Base-by-base conservation (phyloP, 1,140 invertebrate genomes). In the Phocides pigmalion region DNA sequence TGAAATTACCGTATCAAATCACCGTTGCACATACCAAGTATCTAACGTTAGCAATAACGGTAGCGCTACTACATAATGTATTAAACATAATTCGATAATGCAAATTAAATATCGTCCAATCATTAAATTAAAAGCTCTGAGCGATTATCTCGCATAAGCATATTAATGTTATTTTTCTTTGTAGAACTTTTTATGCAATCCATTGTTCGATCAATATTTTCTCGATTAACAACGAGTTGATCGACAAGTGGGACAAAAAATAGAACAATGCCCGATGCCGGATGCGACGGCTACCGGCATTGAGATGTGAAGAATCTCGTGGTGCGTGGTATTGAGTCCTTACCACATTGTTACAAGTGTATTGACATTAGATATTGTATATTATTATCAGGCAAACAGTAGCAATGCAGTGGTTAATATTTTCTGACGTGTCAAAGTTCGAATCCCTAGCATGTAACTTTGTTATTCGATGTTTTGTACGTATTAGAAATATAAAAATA, bases 171-270 rank as follows among this genome's bases (percentile, higher is more conserved):
- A 49, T 49, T 15, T 50, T 35, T 50, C 15, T 49, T 32, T 50
- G 4, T 32, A 28, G 15, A 9, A 22, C 19, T 41, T 56, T 64
- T 65, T 69, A 67, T 70, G 68, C 63, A 61, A 62, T 66, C 71
- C 67, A 76, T 82, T 84, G 74, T 82, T 65, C 62, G 72, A 67
- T 68, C 51, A 62, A 69, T 64, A 79, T 81, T 84, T 75, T 69
- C 67, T 75, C 62, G 50, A 81, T 76, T 75, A 72, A 78, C 66
- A 77, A 76, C 66, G 68, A 64, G 59, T 62, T 74, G 70, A 81
- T 78, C 72, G 73, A 76, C 68, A 70, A 68, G 70, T 65, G 49
- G 14, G 22, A 62, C 58, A 80, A 85, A 85, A 84, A 85, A 77
- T 66, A 12, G 68, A 76, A 80, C 75, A 82, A 83, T 83, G 68